Evolutionary conservation across 1,140 invertebrate genomes (phyloP).

Genomic region (Pseudomyrmex pallidus): DNA sequence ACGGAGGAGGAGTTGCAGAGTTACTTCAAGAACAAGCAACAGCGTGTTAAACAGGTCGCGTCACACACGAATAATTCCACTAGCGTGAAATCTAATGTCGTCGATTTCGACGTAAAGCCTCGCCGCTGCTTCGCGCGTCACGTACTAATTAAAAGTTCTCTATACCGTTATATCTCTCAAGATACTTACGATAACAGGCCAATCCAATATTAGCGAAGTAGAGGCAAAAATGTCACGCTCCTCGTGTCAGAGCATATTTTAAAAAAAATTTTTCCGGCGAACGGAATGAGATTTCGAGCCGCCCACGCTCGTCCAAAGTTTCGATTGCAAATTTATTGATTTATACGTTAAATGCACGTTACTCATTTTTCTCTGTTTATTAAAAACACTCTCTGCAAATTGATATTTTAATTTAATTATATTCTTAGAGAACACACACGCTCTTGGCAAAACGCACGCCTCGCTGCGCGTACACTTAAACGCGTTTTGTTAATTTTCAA

Average conservation of each 20-base stretch:
- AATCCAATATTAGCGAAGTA: constrained; percentile 4
- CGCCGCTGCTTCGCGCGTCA: not conserved
- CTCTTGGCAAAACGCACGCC: not conserved
- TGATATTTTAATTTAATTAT: not conserved
- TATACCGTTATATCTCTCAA: not conserved
- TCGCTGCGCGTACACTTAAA: not conserved
- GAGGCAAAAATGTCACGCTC: not conserved
- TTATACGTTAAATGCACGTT: constrained; percentile 5
- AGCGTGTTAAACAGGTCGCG: not conserved
- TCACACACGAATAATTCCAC: constrained; percentile 7
- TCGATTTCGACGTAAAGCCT: not conserved
- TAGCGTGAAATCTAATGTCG: constrained; percentile 19
- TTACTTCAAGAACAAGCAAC: constrained; percentile 20
- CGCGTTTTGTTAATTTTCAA: constrained; percentile 24
- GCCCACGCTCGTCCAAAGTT: too few species aligned
- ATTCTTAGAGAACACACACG: not conserved
- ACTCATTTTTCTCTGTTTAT: not conserved
- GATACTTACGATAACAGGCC: not conserved
- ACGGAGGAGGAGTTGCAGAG: not conserved
- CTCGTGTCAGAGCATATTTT: not conserved
- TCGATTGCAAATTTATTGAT: not conserved
- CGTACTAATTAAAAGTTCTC: not conserved
- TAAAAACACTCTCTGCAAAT: not conserved
- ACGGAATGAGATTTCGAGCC: not conserved
- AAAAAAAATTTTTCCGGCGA: not conserved